Base-by-base conservation (phyloP, 2,888 invertebrate genomes). In the Drosophila anceps region DNA sequence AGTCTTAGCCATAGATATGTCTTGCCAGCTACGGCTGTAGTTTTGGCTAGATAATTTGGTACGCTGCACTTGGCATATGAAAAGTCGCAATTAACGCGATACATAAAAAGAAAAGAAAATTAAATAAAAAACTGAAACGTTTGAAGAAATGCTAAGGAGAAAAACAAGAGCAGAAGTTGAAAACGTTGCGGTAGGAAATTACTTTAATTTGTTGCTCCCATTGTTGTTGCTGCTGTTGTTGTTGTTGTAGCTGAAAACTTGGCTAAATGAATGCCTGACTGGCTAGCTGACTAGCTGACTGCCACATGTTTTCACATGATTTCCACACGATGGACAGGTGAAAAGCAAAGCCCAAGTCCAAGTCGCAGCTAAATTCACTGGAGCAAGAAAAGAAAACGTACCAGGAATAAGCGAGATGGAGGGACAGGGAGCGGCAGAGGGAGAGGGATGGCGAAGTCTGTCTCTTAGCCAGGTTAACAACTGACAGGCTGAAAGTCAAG, bases 291-390 rank as follows among this genome's bases (percentile, higher is more conserved):
- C 82, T 79, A 75, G 35, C 70, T 86, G 82, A 81, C 69, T 82
- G 87, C 84, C 89, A 86, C 90, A 86, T 90, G 85, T 86, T 86
- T 86, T 86, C 90, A 86, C 85, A 86, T 86, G 85, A 90, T 86
- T 86, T 86, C 90, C 85, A 86, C 84, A 81, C 86, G 87, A 83
- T 84, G 89, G 85, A 86, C 90, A 86, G 85, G 85, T 86, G 90
- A 90, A 86, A 86, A 86, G 88, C 85, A 73, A 72, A 66, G 75
- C 66, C 69, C 76, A 84, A 73, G 73, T 81, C 78, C 68, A 73
- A 82, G 72, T 73, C 79, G 39, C 68, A 73, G 77, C 69, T 83
- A 81, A 83, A 86, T 82, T 86, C 90, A 88, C 90, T 86, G 79
- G 89, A 90, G 87, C 90, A 88, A 83, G 75, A 83, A 86, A 74